Base-by-base conservation (phyloP, 1,140 invertebrate species). In the Neodiprion pinetum region DNA sequence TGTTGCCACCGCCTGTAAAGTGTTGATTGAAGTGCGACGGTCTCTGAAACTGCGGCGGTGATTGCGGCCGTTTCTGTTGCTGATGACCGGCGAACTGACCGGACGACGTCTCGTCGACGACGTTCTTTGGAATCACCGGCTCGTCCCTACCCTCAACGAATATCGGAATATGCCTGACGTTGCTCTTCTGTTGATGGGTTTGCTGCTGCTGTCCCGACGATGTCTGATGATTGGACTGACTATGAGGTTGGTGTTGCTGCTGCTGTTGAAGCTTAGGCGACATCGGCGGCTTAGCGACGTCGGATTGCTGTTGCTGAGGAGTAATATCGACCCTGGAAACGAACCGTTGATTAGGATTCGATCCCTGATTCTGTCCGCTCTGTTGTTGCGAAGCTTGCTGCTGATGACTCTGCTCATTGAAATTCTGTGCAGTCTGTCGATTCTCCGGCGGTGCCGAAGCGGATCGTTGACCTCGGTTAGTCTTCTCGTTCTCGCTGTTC, bases 81-180 rank as follows among this genome's bases (percentile, higher is more conserved):
- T 80, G 80, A 48, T 76, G 76, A 48, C 78, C 88, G 71, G 89
- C 87, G 61, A 85, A 86, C 69, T 89, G 82, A 53, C 88, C 28
- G 2, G 28, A 87, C 11, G 87, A 86, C 7, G 87, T 74, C 85
- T 87, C 77, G 85, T 85, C 76, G 7, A 84, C 82, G 67, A 87
- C 79, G 72, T 89, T 88, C 72, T 90, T 92, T 67, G 93, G 91
- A 23, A 94, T 89, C 3, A 95, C 91, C 1, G 94, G 94, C 78
- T 93, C 91, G 79, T 95, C 93, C 53, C 95, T 88, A 23, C 95
- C 95, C 86, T 97, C 95, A 0, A 96, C 94, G 78, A 95, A 95
- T 65, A 97, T 97, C 3, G 95, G 95, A 84, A 97, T 96, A 81
- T 95, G 94, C 78, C 95, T 90, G 14, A 96, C 93, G 67, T 89